Base-by-base conservation (phyloP, 2,888 invertebrate species). In the Polymixis flavicincta region DNA sequence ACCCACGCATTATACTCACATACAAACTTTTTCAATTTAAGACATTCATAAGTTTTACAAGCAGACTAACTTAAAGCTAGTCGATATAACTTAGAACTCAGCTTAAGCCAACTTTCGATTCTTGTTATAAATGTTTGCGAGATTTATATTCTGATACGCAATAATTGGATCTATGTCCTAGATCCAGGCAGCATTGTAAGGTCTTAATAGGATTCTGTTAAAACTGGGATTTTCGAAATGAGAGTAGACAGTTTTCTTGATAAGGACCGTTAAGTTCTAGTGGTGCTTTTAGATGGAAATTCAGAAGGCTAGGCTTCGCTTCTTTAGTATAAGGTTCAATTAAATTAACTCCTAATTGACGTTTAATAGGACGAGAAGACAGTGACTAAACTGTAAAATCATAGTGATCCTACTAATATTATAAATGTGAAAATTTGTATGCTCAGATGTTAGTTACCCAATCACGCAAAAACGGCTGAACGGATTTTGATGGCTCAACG, bases 11-110 rank as follows among this genome's bases (percentile, higher is more conserved):
- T 45, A 57, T 14, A 59, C 37, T 52, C 14, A 32, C 48, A 50
- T 61, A 37, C 37, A 3, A 65, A 81, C 57, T 81, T 81, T 73
- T 82, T 81, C 83, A 74, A 83, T 78, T 50, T 52, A 25, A 67
- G 42, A 22, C 28, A n/a, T 57, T 54, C 19, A 42, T 54, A 69
- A 83, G 60, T 78, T 74, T 37, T n/a, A 57, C 37, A 69, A 60
- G 50, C 6, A 54, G 7, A 37, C 25, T 52, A 5, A 22, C 48
- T 54, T 45, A 65, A 64, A 61, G 28, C 55, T 66, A 57, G 60
- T 64, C 57, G 75, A 68, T 83, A 71, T 66, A 82, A 82, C 68
- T 84, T 67, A 37, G 65, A 64, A 70, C 22, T 13, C 60, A 55
- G 60, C 14, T 55, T 52, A 59, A 52, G 42, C 11, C 13, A 80